These are phyloP conservation scores for Hormaphis cornu DNA, from an alignment of 1,140 invertebrate genomes.

Conservation along the genomic window DNA sequence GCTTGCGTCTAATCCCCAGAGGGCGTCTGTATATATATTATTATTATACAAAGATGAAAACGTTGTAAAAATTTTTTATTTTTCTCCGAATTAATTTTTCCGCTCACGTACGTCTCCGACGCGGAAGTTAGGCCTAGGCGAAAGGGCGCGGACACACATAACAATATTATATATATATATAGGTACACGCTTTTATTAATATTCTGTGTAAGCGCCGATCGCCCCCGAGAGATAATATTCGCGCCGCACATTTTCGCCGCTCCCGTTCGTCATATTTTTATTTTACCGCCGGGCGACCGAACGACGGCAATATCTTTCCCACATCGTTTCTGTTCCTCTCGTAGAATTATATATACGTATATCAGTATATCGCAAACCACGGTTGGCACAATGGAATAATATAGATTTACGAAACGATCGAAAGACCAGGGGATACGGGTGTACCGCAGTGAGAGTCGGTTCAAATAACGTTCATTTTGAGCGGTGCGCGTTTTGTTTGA, in stretches of 20 bases:
- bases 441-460: too few relatives aligned
- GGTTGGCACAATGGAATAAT: too few relatives aligned
- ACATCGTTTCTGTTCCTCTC: background rate
- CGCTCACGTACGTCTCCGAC: background rate
- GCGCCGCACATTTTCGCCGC: background rate
- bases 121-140: too few relatives aligned
- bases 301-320: background rate
- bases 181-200: too few relatives aligned
- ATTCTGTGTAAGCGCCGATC: slow-evolving; percentile 9
- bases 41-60: background rate
- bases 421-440: too few relatives aligned
- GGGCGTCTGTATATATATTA: too few relatives aligned
- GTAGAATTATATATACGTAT: background rate
- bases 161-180: too few relatives aligned
- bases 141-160: background rate
- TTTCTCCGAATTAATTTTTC: slow-evolving; percentile 2
- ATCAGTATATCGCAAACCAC: background rate
- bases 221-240: background rate
- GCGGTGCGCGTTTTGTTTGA: too few relatives aligned
- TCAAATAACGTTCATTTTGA: too few relatives aligned
- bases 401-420: too few relatives aligned
- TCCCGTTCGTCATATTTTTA: too few relatives aligned
- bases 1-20: too few relatives aligned
- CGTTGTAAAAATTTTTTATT: background rate
- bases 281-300: background rate